Base-by-base conservation (phyloP, 2,888 invertebrate genomes). In the Glomeris marginata region DNA sequence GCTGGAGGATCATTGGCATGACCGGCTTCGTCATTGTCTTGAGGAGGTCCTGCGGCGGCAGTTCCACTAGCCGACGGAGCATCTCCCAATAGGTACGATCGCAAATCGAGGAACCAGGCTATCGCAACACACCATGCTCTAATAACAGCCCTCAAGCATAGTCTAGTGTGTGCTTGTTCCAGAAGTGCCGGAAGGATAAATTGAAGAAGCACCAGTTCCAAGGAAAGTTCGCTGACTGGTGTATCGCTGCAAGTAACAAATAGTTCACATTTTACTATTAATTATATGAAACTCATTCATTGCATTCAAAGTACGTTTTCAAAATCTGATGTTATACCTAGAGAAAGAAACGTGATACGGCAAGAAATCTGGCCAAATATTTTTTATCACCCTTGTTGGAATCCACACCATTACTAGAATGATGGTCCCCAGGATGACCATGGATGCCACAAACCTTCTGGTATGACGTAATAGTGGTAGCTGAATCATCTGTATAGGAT, bases 361-460 rank as follows among this genome's bases (percentile, higher is more conserved):
- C 59, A 98, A 72, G 69, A 92, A 88, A n/a, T 79, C 77, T 0
- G 91, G 88, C 67, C 86, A 75, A 1, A 80, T 65, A 56, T 77
- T 75, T 62, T 84, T 80, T 54, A 98, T 77, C 42, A 92, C 77
- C 49, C 85, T 73, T 33, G 95, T 84, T 0, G 98, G 98, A 49
- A 95, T 69, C 88, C 94, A 97, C 40, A 98, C 73, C 84, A 97
- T 92, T 41, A 98, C 75, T 36, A 98, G 72, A 1, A 98, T 92
- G 0, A 88, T 90, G 1, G 88, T 90, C 18, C 95, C 97, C 69
- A 98, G 97, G 59, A 91, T 84, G 62, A 95, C 85, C 15, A 91
- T 85, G 0, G 95, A 95, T 0, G 90, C 85, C 16, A 95, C 76
- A 43, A 97, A 76, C 35, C 97, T 77, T 11, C 92, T 77, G 16